Evolutionary conservation across 1,140 invertebrate species (phyloP), one percentile per base, ranked within the genome.

Genomic region (Lepidurus couesii): DNA sequence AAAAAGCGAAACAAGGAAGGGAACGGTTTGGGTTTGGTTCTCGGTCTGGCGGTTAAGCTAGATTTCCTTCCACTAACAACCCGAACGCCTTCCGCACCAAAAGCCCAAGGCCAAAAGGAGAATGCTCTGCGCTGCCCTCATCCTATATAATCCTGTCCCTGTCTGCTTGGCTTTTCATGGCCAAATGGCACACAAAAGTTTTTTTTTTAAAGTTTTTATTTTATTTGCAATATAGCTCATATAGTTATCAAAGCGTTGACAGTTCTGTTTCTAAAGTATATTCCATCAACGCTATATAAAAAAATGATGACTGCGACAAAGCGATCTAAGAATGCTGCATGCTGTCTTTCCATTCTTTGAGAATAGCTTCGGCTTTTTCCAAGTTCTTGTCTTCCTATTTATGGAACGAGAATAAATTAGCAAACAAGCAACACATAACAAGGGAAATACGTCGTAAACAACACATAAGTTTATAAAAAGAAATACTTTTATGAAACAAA

Each of bases 401-500:
- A 53, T 47, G 44, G 78, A 79, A 44, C 80, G 44, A 74, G 21
- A 80, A 79, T 26, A 80, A 79, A 80, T 78, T 47, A 74, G 53
- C 9, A 16, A 75, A 78, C 26, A 44, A 42, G 8, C 11, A 10
- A 7, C 2, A 34, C 24, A 73, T 42, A 16, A 16, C 1, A 16
- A 3, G 42, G 77, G 7, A 76, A 21, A 16, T 24, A 78, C 75
- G 26, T 21, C 11, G 16, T 79, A 34, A 34, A 34, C 34, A 34
- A 34, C 8, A 75, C 65, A 79, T 21, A 79, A 74, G 11, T 11
- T 53, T 76, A 80, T n/a, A 78, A 80, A 84, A 34, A 34, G 1
- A 34, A 34, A 4, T 87, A 93, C 93, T 90, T 98, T 98, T 75
- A 97, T 95, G 84, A 97, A 98, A 85, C 96, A 98, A 81, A 91